Conservation (phyloP, 2,888 invertebrate genomes). For the Loripinus fragilis region DNA sequence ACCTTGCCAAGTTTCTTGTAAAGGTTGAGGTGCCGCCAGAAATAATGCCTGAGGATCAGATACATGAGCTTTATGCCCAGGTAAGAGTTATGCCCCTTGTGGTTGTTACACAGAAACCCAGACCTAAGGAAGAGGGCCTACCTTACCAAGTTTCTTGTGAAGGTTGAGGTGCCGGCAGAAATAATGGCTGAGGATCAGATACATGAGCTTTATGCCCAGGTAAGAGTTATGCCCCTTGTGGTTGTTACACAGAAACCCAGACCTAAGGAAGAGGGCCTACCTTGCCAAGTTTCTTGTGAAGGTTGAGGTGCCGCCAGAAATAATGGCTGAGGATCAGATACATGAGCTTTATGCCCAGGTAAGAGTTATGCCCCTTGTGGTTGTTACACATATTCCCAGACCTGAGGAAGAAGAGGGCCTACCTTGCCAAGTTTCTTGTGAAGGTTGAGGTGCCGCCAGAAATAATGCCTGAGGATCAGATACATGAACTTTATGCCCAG, state of each 20-base stretch:
- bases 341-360: slow-evolving; percentile 88
- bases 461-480: slow-evolving; percentile 89
- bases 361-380: background rate
- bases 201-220: slow-evolving; percentile 88
- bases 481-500: slow-evolving; percentile 88
- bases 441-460: slow-evolving; percentile 90
- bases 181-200: slow-evolving; percentile 90
- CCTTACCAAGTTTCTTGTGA: slow-evolving; percentile 88
- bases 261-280: slow-evolving; percentile 92
- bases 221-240: slow-evolving; percentile 63
- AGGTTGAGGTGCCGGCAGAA: slow-evolving; percentile 90
- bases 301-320: slow-evolving; percentile 90
- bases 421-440: slow-evolving; percentile 88
- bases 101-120: slow-evolving; percentile 89
- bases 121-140: slow-evolving; percentile 93
- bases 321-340: slow-evolving; percentile 90
- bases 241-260: slow-evolving; percentile 89
- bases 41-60: slow-evolving; percentile 89
- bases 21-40: slow-evolving; percentile 90
- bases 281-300: slow-evolving; percentile 88
- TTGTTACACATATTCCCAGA: slow-evolving; percentile 89
- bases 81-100: slow-evolving; percentile 73
- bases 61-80: slow-evolving; percentile 88
- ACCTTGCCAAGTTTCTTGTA: slow-evolving; percentile 88
- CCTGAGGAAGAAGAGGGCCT: slow-evolving; percentile 92